phyloP scores from a whole-genome alignment of 1,140 invertebrate genomes.

The Zeugodacus cucurbitae region DNA sequence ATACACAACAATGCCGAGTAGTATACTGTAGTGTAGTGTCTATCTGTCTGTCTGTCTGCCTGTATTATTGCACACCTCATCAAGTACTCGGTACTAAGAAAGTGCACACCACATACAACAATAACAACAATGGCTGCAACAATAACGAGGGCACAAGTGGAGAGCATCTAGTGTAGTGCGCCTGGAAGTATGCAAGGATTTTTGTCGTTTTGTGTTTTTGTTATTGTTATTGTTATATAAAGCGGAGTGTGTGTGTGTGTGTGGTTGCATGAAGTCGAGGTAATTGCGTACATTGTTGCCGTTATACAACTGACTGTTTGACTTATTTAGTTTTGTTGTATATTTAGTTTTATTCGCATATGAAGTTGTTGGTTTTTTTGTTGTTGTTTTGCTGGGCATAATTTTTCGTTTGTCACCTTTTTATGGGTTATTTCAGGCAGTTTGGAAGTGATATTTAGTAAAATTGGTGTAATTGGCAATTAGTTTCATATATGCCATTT shows the following conservation, averaged over 20 bases:
- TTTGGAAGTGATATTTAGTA: no score
- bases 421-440: no score
- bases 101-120: not conserved
- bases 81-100: slow-evolving; percentile 22
- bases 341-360: not conserved
- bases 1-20: not conserved
- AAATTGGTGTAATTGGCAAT: no score
- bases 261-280: slow-evolving; percentile 4
- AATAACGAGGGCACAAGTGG: not conserved
- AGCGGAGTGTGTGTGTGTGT: not conserved
- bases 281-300: not conserved
- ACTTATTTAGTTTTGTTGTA: not conserved
- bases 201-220: not conserved
- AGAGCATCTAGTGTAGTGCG: not conserved
- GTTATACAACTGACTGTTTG: not conserved
- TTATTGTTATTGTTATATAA: not conserved
- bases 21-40: no score
- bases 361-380: not conserved
- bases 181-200: not conserved
- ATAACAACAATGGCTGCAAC: not conserved
- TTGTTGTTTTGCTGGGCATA: no score
- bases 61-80: slow-evolving; percentile 25
- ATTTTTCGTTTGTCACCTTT: no score
- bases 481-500: no score
- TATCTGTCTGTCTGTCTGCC: not conserved